phyloP scores from a whole-genome alignment of 2,113 vertebrate genomes.

The Rhinolophus sinicus region DNA sequence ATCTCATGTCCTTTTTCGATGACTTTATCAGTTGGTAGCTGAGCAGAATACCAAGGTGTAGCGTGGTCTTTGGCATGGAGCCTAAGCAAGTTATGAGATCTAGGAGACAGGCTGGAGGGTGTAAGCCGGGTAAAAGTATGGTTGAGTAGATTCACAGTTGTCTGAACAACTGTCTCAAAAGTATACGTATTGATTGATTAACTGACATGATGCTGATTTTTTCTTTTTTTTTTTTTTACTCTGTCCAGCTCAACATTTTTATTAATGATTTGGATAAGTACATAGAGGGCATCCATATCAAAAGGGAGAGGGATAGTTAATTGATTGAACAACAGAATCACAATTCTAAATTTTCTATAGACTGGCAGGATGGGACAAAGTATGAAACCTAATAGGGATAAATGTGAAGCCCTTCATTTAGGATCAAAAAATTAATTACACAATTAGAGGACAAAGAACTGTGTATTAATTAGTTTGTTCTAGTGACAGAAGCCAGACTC shows the following conservation, averaged over 20 bases:
- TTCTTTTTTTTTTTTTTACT: not conserved
- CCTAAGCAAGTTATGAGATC: not conserved
- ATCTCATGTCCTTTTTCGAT: not conserved
- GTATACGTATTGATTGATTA: not conserved
- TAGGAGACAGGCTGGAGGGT: not conserved
- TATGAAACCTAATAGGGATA: not conserved
- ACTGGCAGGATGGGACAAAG: not conserved
- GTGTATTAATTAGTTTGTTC: not conserved
- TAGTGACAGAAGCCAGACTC: constrained; percentile 16
- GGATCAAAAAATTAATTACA: not conserved
- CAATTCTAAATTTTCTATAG: not conserved
- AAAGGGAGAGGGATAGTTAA: not conserved
- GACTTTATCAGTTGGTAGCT: not conserved
- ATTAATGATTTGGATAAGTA: not conserved
- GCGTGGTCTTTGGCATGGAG: not conserved
- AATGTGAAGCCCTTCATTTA: not conserved
- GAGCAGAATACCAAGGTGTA: not conserved
- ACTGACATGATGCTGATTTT: not conserved
- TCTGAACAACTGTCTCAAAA: not conserved
- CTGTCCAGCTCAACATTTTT: not conserved
- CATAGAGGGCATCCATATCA: not conserved
- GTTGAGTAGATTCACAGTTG: not conserved
- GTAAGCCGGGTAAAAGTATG: not conserved
- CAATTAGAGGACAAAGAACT: not conserved
- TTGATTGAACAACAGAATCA: not conserved